These are phyloP conservation scores for Pachyseris speciosa DNA, from an alignment of 64 coral and sea anemone genomes.

Conservation along the genomic window DNA sequence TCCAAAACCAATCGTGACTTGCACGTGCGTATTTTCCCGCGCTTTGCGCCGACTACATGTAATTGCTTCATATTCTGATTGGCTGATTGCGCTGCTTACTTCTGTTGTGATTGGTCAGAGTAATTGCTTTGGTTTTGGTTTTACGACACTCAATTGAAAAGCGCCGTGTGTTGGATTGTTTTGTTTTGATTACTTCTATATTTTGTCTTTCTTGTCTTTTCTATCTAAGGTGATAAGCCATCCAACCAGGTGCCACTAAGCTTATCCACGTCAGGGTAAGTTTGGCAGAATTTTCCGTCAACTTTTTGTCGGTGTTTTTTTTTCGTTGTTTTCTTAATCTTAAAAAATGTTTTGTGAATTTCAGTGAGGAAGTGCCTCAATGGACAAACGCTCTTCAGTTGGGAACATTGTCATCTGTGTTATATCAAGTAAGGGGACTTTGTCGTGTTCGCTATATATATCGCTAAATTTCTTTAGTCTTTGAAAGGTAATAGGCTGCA, in stretches of 20 bases:
- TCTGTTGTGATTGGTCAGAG: no score
- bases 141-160: no score
- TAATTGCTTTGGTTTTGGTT: no score
- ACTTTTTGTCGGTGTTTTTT: background rate
- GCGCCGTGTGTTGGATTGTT: background rate
- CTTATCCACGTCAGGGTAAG: conserved; percentile 4
- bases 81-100: no score
- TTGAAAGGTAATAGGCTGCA: no score
- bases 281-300: background rate
- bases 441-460: no score
- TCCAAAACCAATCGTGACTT: no score
- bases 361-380: conserved; percentile 36
- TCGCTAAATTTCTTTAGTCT: no score
- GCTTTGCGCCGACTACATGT: no score
- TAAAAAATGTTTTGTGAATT: background rate
- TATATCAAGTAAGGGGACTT: conserved; percentile 45
- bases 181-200: background rate
- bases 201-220: background rate
- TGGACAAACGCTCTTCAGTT: conserved; percentile 58
- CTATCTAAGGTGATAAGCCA: background rate
- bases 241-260: background rate
- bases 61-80: no score
- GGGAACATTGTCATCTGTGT: conserved; percentile 34
- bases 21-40: no score
- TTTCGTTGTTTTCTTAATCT: background rate